Base-by-base conservation (phyloP, 1,140 invertebrate genomes). In the Drosophila lacertosa region DNA sequence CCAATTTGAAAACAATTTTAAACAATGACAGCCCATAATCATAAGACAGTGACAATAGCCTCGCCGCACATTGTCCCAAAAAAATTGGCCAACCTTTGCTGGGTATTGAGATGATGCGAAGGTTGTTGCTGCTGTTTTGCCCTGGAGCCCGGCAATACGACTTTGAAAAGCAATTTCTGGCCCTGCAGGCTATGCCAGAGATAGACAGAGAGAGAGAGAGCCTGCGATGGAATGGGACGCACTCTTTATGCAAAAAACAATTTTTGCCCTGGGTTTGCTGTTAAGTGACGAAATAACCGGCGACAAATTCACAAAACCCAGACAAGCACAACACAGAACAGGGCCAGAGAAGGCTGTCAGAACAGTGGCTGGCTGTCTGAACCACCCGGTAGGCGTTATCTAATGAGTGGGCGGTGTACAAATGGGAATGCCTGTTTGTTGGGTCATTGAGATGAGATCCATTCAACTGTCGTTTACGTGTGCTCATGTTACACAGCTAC, bases 401-500 rank as follows among this genome's bases (percentile, higher is more conserved):
- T 82, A 81, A 81, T 82, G 78, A 83, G 72, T 79, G 55, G 16
- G 10, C 4, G 50, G 22, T 37, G 55, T 16, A 68, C 29, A 15
- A 44, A 48, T 48, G 42, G 16, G 13, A 51, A 60, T 10, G 45
- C 13, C 48, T 39, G 50, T 39, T 58, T 62, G 74, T 53, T 24
- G 44, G 78, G 68, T 82, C 78, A 81, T 62, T 65, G 54, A 77
- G 50, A 82, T 73, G 78, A 40, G 50, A 48, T 62, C 63, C 77
- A 82, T 77, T 82, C 78, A 82, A 64, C 73, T 81, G 78, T 77
- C 78, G 63, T 58, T 44, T 60, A 51, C 58, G 68, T 67, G 58
- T 48, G 59, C 47, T 48, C 18, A 63, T 54, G 42, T 51, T 54
- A 39, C n/a, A n/a, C n/a, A n/a, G n/a, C n/a, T n/a, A n/a, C n/a